Base-by-base conservation (phyloP, 2,797 vertebrate genomes). In the Petrocephalus schoutedeni region DNA sequence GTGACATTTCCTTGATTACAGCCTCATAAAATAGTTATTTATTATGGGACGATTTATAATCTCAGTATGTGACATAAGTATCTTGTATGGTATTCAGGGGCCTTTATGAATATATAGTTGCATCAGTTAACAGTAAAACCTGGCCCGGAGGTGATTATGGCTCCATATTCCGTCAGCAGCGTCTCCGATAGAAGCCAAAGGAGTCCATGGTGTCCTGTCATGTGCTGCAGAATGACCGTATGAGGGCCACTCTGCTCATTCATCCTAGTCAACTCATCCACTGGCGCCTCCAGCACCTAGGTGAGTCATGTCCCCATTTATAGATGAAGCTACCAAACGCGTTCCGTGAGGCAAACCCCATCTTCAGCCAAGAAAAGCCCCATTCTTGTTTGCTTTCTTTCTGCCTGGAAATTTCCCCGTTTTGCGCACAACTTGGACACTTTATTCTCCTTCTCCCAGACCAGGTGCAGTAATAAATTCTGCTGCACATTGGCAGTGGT, bases 281-380 rank as follows among this genome's bases (percentile, higher is more conserved):
- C 36, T 83, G 77, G 41, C 41, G 9, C 71, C 59, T 87, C 51
- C 86, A 53, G 49, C 41, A 67, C 45, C n/a, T 49, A 51, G 10
- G 58, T 64, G 86, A 86, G 59, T 67, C 59, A 64, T 61, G 19
- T 23, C 56, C n/a, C 36, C 86, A 49, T 86, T 67, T 45, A 74
- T 54, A 87, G 64, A 2, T 49, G 51, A 49, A n/a, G 86, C 86
- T 88, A 86, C 86, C 89, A 86, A 89, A 92, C 87, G 67, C 16
- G 77, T 88, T 90, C 85, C 89, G 87, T 89, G 88, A 87, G 82
- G 84, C 88, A 88, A 54, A 88, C 51, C 61, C 86, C 41, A 87
- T 80, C 41, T 57, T 71, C 36, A 12, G 49, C 54, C 58, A 64
- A 32, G 32, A 87, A 28, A 51, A 77, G 86, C 51, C 21, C 28